Evolutionary conservation across 2,797 vertebrate species (phyloP), one percentile per base, ranked within the genome.

Genomic region (Urosaurus nigricauda): DNA sequence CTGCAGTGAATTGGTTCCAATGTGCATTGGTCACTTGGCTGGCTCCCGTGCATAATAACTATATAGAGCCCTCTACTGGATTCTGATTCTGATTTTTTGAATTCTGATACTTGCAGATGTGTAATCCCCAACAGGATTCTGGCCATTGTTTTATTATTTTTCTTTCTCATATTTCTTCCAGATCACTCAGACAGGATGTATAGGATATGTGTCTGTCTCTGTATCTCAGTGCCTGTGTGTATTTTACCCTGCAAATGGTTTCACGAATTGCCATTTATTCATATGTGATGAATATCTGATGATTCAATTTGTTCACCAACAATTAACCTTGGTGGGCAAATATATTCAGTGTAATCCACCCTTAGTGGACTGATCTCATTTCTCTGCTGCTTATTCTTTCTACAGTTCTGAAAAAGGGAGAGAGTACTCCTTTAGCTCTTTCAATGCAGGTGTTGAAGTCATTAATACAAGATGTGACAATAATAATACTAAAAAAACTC

Each of bases 401-500:
- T 88, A 75, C 84, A 92, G 91, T 88, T 88, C 74, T 85, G 88
- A 88, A 94, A 94, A 94, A 32, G 51, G 95, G 91, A 94, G 94
- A 94, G 90, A 95, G 94, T 93, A 95, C 94, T 43, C 43, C 94
- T 96, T 96, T 95, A 96, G 94, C 93, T 96, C 90, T 92, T 95
- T 94, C 95, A 95, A 94, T 0, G 86, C 94, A 95, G 94, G 95
- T 95, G 94, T 94, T 94, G 93, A 93, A 96, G 93, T 95, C 95
- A 95, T 96, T 96, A 96, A 95, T 96, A 95, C 94, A 91, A 92
- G 92, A 95, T 91, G 93, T 94, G 94, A 92, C 95, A 95, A 96
- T 95, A 58, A 73, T 47, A 83, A 35, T 19, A 53, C 32, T 32
- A 8, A n/a, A 5, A 84, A 70, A 56, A 3, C n/a, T 7, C 70